phyloP scores from a whole-genome alignment of 2,113 vertebrate genomes.

The Pangasianodon gigas region DNA sequence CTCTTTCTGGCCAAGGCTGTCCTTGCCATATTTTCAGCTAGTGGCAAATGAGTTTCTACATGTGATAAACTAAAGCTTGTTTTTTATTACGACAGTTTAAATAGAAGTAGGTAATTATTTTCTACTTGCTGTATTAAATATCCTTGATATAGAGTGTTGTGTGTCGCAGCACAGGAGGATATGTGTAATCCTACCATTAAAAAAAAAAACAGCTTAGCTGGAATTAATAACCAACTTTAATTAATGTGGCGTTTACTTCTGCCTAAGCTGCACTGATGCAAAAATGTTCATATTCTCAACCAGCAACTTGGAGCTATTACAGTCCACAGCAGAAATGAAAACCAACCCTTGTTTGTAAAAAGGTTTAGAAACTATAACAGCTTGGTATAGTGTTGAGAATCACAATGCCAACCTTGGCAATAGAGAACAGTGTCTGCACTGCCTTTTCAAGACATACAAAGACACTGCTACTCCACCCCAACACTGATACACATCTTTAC shows the following conservation, averaged over 20 bases:
- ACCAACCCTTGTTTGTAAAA: neutral
- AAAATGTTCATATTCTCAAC: neutral
- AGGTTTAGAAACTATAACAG: neutral
- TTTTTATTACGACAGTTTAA: neutral
- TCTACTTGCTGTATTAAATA: neutral
- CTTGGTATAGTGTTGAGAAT: neutral
- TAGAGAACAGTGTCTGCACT: neutral
- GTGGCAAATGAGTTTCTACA: neutral
- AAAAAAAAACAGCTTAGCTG: neutral
- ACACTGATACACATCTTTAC: neutral
- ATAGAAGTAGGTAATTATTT: neutral
- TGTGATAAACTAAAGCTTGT: neutral
- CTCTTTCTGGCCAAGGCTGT: slow-evolving; percentile 29
- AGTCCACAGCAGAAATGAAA: neutral
- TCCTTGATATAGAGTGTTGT: neutral
- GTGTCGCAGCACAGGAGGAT: neutral
- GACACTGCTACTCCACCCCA: neutral
- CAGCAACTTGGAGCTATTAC: neutral
- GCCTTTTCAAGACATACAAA: neutral
- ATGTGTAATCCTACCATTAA: neutral
- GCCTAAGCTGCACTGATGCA: neutral
- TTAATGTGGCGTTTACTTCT: neutral
- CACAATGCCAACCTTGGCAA: neutral
- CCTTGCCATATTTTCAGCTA: slow-evolving; percentile 5
- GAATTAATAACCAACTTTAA: neutral